Percentiles rank a stretch among this genome's conserved stretches.
Conservation (phyloP, 2,888 invertebrate genomes). For the Bombylius discolor region DNA sequence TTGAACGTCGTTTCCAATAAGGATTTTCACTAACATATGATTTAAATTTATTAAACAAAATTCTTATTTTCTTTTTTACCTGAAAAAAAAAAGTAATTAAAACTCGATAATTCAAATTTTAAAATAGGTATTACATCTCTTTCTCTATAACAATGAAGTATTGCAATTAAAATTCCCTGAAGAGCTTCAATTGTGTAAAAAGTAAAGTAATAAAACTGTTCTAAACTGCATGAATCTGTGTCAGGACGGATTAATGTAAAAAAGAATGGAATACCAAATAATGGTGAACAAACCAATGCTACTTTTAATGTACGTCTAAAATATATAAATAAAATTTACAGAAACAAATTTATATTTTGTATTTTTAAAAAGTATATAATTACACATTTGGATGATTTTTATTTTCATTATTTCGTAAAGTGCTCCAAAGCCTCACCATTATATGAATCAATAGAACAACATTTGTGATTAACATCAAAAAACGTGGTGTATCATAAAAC, state of each 20-base stretch:
- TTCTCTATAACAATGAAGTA: conserved; percentile 53
- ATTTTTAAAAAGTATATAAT: background rate
- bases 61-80: too few species aligned
- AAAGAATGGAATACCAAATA: conserved; percentile 57
- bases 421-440: conserved; percentile 48
- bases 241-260: conserved; percentile 44
- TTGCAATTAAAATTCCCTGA: conserved; percentile 49
- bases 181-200: conserved; percentile 46
- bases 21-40: too few species aligned
- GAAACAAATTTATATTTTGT: too few species aligned
- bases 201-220: conserved; percentile 46
- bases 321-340: too few species aligned
- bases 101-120: too few species aligned
- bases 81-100: too few species aligned
- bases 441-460: conserved; percentile 49
- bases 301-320: conserved; percentile 49
- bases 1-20: too few species aligned
- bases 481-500: conserved; percentile 46
- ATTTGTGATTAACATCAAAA: conserved; percentile 46
- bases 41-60: too few species aligned
- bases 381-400: conserved; percentile 14
- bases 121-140: conserved; percentile 40
- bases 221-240: conserved; percentile 39
- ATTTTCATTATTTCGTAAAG: conserved; percentile 38
- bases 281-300: conserved; percentile 51